phyloP scores from a whole-genome alignment of 2,113 vertebrate genomes.

The Phylloscopus trochilus region DNA sequence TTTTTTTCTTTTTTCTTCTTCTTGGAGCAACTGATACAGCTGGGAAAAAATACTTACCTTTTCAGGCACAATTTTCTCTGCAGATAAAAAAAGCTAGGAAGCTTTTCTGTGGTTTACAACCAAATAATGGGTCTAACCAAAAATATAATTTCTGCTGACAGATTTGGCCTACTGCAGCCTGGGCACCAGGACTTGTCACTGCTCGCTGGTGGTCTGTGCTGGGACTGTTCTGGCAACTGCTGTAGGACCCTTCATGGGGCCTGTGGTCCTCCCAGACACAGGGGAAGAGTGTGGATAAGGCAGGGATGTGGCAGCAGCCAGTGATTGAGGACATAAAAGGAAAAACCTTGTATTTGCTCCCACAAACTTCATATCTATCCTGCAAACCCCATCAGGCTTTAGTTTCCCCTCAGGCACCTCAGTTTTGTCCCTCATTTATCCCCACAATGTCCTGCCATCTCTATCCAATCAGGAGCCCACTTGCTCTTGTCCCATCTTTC shows the following conservation, averaged over 20 bases:
- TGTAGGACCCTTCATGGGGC: neutral
- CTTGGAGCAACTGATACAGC: neutral
- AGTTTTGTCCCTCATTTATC: neutral
- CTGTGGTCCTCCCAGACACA: rapidly evolving
- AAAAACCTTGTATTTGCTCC: neutral
- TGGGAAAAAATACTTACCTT: neutral
- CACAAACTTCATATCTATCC: neutral
- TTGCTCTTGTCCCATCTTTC: neutral
- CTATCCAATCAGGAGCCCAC: neutral
- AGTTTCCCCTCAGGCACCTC: neutral
- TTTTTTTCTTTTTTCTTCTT: too few species aligned
- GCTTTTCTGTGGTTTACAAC: neutral
- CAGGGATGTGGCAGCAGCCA: neutral
- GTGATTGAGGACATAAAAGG: neutral
- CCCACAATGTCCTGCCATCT: neutral
- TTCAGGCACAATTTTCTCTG: neutral
- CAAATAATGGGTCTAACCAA: neutral
- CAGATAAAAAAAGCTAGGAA: neutral
- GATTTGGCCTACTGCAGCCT: neutral
- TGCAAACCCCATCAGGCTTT: neutral
- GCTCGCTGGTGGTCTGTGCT: neutral
- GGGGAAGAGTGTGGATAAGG: rapidly evolving
- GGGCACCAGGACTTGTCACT: neutral
- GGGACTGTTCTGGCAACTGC: rapidly evolving
- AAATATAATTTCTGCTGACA: neutral